Conservation (phyloP, 1,140 invertebrate genomes). For the Papilio helenus region DNA sequence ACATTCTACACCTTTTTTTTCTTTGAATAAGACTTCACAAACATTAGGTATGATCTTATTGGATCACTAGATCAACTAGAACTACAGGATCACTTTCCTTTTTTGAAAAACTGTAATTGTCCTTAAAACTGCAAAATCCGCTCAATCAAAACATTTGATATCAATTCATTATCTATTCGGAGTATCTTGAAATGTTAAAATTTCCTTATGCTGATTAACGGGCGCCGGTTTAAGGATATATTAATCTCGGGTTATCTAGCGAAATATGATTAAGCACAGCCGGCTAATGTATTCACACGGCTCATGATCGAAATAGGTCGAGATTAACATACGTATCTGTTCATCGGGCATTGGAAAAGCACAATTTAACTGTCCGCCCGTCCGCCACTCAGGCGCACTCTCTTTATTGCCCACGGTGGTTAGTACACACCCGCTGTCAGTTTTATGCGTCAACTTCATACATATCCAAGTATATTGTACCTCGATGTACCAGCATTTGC, state of each 20-base stretch:
- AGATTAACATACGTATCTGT: conserved; percentile 32
- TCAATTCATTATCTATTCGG: not conserved
- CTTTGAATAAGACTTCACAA: not conserved
- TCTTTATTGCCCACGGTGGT: conserved; percentile 45
- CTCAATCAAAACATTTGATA: not conserved
- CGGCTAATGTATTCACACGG: conserved; percentile 30
- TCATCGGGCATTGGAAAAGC: conserved; percentile 34
- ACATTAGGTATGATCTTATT: too few relatives aligned
- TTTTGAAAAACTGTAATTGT: not conserved
- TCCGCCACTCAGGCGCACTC: conserved; percentile 36
- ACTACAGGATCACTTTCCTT: too few relatives aligned
- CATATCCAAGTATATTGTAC: conserved; percentile 70
- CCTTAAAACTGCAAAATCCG: not conserved
- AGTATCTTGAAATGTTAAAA: conserved; percentile 18
- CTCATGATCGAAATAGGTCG: conserved; percentile 34
- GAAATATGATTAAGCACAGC: conserved; percentile 36
- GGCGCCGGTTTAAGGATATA: conserved; percentile 27
- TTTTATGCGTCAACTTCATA: conserved; percentile 67
- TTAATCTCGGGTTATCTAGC: conserved; percentile 32
- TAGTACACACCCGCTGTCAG: conserved; percentile 57
- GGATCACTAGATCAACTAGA: too few relatives aligned
- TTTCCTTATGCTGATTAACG: conserved; percentile 27
- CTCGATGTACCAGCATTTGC: conserved; percentile 68
- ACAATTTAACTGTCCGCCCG: conserved; percentile 36
- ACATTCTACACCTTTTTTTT: not conserved